A percentile compares a stretch with the other conserved stretches of the same genome.
These are phyloP conservation scores for Clytia hemisphaerica DNA, from an alignment of 30 jellyfish, hydroid and myxozoan species.

Conservation along the genomic window DNA sequence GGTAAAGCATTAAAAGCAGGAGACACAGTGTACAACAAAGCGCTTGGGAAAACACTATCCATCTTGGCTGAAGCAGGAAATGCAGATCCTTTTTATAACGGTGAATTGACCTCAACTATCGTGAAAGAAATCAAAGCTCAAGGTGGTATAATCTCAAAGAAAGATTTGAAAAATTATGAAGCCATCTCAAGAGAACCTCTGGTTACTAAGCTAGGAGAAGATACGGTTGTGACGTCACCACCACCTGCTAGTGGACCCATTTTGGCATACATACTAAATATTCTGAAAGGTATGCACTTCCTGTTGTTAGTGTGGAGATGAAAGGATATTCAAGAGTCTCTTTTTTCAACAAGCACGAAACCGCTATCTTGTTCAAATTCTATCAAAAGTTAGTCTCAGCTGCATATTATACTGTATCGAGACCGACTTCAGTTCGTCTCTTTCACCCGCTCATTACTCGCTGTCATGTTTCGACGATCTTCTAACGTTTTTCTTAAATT, in stretches of 20 bases:
- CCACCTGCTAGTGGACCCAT: conserved; percentile 97
- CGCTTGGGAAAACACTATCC: conserved; percentile 61
- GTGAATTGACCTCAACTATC: conserved; percentile 77
- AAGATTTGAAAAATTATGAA: conserved; percentile 63
- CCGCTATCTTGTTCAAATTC: too few species aligned
- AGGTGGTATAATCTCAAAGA: conserved; percentile 61
- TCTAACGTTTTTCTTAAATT: too few species aligned
- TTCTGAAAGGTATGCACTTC: conserved; percentile 75
- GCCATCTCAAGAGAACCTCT: conserved; percentile 71
- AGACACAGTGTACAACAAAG: conserved; percentile 45
- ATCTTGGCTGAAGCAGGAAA: conserved; percentile 67
- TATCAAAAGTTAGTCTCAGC: too few species aligned
- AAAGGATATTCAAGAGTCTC: neutral
- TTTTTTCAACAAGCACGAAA: neutral
- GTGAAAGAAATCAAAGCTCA: conserved; percentile 76
- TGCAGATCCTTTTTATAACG: conserved; percentile 81
- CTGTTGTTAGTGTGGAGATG: too few species aligned
- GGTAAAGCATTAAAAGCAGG: conserved; percentile 60
- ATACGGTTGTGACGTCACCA: conserved; percentile 70
- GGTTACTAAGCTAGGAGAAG: conserved; percentile 52
- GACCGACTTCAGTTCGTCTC: too few species aligned
- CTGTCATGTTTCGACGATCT: too few species aligned
- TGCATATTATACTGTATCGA: too few species aligned
- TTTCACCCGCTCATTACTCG: too few species aligned
- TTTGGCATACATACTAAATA: conserved; percentile 66